A percentile compares a stretch with the other conserved stretches of the same genome.
These are phyloP conservation scores for Oncorhynchus tshawytscha DNA, from an alignment of 2,113 vertebrate species.

Conservation along the genomic window DNA sequence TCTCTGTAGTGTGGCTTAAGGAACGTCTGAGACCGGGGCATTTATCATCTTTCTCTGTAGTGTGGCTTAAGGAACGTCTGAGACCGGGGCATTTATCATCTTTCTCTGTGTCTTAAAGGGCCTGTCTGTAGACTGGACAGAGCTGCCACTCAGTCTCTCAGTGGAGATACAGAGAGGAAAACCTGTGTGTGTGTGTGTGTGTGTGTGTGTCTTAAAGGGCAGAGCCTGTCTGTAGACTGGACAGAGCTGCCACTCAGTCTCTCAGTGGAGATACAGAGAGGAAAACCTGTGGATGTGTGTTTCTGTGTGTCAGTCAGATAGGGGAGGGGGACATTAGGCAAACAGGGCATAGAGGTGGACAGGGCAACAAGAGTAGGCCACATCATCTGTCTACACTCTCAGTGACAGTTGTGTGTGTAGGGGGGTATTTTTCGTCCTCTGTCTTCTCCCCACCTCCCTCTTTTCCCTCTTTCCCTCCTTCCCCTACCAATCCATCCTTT, in stretches of 20 bases:
- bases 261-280: constrained; percentile 40
- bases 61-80: too few species aligned
- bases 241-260: constrained; percentile 67
- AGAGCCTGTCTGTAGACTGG: constrained; percentile 35
- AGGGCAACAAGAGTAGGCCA: not conserved
- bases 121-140: constrained; percentile 41
- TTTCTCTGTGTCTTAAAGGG: constrained; percentile 21
- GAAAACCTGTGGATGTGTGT: constrained; percentile 19
- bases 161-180: constrained; percentile 27
- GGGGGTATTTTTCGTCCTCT: too few species aligned
- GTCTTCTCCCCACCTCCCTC: too few species aligned
- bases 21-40: too few species aligned
- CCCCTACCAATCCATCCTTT: not conserved
- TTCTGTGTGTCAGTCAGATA: not conserved
- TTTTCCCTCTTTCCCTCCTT: not conserved
- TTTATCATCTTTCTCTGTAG: too few species aligned
- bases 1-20: constrained; percentile 5
- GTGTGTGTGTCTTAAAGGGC: constrained; percentile 21
- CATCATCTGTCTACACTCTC: not conserved
- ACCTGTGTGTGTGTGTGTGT: constrained; percentile 18
- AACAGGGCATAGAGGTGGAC: not conserved
- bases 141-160: constrained; percentile 69
- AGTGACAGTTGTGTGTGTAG: not conserved
- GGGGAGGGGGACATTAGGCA: not conserved
- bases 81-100: too few species aligned